A percentile compares a stretch with the other conserved stretches of the same genome.
phyloP scores from a whole-genome alignment of 2,113 vertebrate genomes.

The Mixornis gularis region DNA sequence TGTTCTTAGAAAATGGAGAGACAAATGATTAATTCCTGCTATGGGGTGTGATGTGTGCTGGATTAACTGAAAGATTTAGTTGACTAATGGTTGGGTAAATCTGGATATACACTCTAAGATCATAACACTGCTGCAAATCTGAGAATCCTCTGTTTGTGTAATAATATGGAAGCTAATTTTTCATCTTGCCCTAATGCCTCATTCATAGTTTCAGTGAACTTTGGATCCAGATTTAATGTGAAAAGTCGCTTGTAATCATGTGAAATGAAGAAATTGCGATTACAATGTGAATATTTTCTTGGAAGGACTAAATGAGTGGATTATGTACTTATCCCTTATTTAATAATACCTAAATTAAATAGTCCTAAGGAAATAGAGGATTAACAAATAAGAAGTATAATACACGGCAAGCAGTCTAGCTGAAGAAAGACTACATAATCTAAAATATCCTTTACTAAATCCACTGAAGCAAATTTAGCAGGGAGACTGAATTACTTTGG shows the following conservation, averaged over 20 bases:
- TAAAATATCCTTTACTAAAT: constrained; percentile 50
- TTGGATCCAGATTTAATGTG: constrained; percentile 1
- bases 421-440: constrained; percentile 51
- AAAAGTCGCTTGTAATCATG: neutral
- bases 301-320: constrained; percentile 44
- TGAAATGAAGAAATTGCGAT: constrained; percentile 1
- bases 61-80: neutral
- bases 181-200: neutral
- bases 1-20: neutral
- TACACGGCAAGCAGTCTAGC: constrained; percentile 35
- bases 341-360: constrained; percentile 49
- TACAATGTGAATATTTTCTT: constrained; percentile 38
- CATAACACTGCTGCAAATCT: neutral
- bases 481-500: constrained; percentile 34
- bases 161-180: constrained; percentile 25
- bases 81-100: neutral
- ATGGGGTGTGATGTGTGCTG: neutral
- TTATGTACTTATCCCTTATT: constrained; percentile 56
- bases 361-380: constrained; percentile 46
- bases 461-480: constrained; percentile 20
- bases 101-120: neutral
- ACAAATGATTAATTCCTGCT: neutral
- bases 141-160: neutral
- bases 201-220: constrained; percentile 15
- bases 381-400: constrained; percentile 57